These are phyloP conservation scores for Diarsia rubi DNA, from an alignment of 2,888 invertebrate genomes.

Conservation along the genomic window DNA sequence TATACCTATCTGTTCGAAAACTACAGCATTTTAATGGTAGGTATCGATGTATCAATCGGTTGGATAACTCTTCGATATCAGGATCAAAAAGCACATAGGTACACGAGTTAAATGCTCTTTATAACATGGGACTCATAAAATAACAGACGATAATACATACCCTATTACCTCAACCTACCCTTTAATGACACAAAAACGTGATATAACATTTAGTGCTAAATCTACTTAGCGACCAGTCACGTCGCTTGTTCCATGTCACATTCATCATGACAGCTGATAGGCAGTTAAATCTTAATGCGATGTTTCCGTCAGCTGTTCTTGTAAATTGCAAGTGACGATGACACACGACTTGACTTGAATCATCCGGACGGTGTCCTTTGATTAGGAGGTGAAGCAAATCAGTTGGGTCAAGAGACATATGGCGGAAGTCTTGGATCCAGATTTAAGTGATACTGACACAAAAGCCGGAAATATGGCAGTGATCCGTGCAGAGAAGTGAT, in stretches of 20 bases:
- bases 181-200: neutral
- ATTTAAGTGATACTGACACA: neutral
- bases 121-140: neutral
- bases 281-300: slow-evolving; percentile 14
- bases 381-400: neutral
- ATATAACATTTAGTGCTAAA: slow-evolving; percentile 4
- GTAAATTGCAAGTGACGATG: slow-evolving; percentile 21
- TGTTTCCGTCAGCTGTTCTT: slow-evolving; percentile 50
- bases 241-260: neutral
- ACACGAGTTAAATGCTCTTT: neutral
- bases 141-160: neutral
- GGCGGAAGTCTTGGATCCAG: neutral
- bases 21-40: too few species aligned
- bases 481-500: neutral
- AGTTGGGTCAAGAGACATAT: neutral
- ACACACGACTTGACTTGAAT: neutral
- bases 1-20: too few species aligned
- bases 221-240: neutral
- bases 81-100: neutral
- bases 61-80: neutral
- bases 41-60: neutral
- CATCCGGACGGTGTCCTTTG: slow-evolving; percentile 19
- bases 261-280: slow-evolving; percentile 13
- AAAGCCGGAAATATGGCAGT: too few species aligned
- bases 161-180: neutral